Evolutionary conservation across 2,888 invertebrate species (phyloP).

Genomic region (Rotaria socialis): DNA sequence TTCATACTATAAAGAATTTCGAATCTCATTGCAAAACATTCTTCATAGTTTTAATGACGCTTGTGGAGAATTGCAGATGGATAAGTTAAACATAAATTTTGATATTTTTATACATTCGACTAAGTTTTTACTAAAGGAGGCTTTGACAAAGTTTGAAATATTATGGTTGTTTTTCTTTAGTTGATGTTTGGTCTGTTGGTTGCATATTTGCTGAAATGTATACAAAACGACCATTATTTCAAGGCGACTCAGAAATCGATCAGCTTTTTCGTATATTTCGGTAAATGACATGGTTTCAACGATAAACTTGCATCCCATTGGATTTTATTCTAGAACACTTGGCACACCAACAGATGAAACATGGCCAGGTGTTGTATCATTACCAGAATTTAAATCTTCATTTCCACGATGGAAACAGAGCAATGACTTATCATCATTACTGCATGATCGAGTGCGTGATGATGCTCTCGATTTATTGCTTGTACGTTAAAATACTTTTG

Average conservation of each 20-base stretch:
- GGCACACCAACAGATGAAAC: constrained; percentile 88
- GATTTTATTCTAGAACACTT: background rate
- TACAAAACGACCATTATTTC: constrained; percentile 81
- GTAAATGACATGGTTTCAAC: constrained; percentile 59
- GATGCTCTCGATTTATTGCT: constrained; percentile 56
- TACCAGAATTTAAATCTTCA: constrained; percentile 81
- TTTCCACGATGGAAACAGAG: constrained; percentile 81
- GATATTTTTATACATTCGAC: too few relatives aligned
- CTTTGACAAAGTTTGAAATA: too few relatives aligned
- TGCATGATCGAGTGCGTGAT: constrained; percentile 47
- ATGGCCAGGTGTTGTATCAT: constrained; percentile 78
- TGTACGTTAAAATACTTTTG: constrained; percentile 74
- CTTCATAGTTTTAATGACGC: too few relatives aligned
- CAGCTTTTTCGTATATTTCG: constrained; percentile 91
- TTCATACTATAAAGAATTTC: too few relatives aligned
- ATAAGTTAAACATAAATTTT: too few relatives aligned
- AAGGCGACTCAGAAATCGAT: constrained; percentile 97
- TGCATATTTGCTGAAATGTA: constrained; percentile 93
- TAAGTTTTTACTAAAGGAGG: too few relatives aligned
- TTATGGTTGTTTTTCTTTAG: background rate
- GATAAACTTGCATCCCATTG: too few relatives aligned
- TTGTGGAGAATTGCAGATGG: too few relatives aligned
- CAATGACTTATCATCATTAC: constrained; percentile 45
- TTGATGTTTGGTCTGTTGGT: constrained; percentile 93
- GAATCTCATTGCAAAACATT: too few relatives aligned